Evolutionary conservation across 2,113 vertebrate species (phyloP), one percentile per base, ranked within the genome.

Genomic region (Aspidoscelis tigris): DNA sequence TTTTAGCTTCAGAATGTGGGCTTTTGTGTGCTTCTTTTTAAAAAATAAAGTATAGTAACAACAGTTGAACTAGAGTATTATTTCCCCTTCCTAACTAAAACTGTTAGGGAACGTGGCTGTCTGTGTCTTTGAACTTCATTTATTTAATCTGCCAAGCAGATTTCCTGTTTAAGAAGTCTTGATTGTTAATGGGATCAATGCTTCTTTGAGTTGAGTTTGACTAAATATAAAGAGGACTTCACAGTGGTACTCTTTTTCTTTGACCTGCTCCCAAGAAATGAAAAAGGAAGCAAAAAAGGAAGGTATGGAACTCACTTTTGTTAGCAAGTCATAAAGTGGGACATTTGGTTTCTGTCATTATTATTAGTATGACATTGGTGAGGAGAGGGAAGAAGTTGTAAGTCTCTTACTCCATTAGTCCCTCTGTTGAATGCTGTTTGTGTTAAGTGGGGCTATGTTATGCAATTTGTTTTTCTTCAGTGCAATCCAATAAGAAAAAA

Each of bases 141-240:
- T 72, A 74, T 76, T 91, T 86, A 80, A 87, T 87, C 82, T 76
- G 24, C 50, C 26, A 53, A 14, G 20, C 58, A 80, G 14, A 68
- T 79, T 89, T 92, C 70, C 77, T 75, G 41, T 24, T 26, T 68
- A 76, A 77, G 53, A 90, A 86, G 80, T 78, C 6, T 21, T 78
- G 61, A 78, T 86, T 92, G 33, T 21, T 16, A 24, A 50, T 10
- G 8, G 76, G 75, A 85, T 89, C 33, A 76, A 87, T 88, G 66
- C 78, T 88, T 89, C 79, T 89, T 70, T 87, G 71, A 89, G 91
- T 44, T 43, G 58, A 75, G 71, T 55, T 18, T 90, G 84, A 89
- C 50, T 88, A 82, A 86, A 82, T 72, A 88, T 81, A 84, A 89
- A 0, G 55, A 89, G 50, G 7, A 71, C 76, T 21, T 82, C 84